Conservation (phyloP, 2,797 vertebrate species). For the Leptatherina wallacei region DNA sequence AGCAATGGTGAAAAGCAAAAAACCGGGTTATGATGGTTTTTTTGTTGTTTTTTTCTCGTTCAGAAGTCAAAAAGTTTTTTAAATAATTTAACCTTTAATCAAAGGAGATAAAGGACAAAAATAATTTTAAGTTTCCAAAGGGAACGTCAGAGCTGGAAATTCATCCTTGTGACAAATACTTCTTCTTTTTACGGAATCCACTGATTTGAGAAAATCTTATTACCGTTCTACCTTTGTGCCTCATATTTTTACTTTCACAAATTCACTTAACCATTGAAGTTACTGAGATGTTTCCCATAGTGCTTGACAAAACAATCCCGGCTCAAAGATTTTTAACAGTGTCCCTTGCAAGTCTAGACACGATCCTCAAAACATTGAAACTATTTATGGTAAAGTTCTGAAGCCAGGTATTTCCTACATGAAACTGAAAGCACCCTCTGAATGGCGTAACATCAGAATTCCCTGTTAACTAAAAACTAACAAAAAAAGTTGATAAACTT, state of each 20-base stretch:
- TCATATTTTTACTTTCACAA: not conserved
- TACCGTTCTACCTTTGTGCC: not conserved
- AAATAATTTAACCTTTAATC: no score
- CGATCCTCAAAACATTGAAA: not conserved
- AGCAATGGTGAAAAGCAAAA: not conserved
- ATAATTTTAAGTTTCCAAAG: not conserved
- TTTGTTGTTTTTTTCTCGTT: not conserved
- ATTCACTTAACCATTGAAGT: not conserved
- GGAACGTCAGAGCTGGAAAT: not conserved
- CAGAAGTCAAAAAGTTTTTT: not conserved
- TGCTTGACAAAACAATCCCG: not conserved
- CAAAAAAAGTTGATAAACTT: constrained; percentile 51
- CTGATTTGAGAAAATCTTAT: not conserved
- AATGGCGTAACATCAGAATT: not conserved
- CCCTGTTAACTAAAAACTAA: not conserved
- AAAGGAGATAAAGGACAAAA: not conserved
- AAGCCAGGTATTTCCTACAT: constrained; percentile 6
- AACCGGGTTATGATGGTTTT: not conserved
- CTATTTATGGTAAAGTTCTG: not conserved
- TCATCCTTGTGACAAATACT: not conserved
- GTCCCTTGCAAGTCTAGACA: constrained; percentile 8
- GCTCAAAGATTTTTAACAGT: constrained; percentile 1
- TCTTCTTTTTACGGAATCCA: not conserved
- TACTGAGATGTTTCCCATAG: not conserved
- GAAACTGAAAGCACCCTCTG: constrained; percentile 22